Evolutionary conservation across 2,888 invertebrate species (phyloP), one percentile per base, ranked within the genome.

Genomic region (Himalopsyche anomala): DNA sequence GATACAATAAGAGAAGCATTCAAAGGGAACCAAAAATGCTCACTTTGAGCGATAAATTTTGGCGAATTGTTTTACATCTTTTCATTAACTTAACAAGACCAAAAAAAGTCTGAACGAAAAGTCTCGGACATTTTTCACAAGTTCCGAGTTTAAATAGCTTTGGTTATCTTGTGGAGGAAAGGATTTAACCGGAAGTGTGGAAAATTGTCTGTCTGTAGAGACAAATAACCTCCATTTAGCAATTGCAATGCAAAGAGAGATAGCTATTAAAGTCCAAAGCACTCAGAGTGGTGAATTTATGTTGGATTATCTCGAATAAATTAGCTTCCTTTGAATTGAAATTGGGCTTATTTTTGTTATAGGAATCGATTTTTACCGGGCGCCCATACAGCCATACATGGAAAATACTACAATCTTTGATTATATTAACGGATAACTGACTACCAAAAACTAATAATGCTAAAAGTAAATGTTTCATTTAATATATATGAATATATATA

Each of bases 151-250:
- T 74, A 74, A 74, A 74, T 74, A 74, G 74, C 74, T 74, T 74
- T 74, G 74, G 74, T 74, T 74, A 74, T 74, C 74, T 74, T 74
- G 74, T 74, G 74, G 74, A 74, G 38, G 74, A 74, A 74, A 74
- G 74, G 74, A 74, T 74, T 74, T 74, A 80, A 80, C 42, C 80
- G 80, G 80, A 80, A 80, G 80, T 80, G 80, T 45, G 80, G 80
- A 80, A 80, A 80, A 80, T 80, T 42, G 28, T 80, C 80, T 80
- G 80, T 80, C 80, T 80, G 80, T 80, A 42, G 51, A 80, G 80
- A 80, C 80, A 80, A 80, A 80, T 80, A 80, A 45, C 80, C 80
- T 42, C 80, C 80, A 80, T 80, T 80, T 45, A 80, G 80, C 80
- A 42, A 42, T 42, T 80, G 80, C 80, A 80, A 80, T 80, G 80